Evolutionary conservation across 2,113 vertebrate genomes (phyloP).

Genomic region (Atherinomorus stipes): DNA sequence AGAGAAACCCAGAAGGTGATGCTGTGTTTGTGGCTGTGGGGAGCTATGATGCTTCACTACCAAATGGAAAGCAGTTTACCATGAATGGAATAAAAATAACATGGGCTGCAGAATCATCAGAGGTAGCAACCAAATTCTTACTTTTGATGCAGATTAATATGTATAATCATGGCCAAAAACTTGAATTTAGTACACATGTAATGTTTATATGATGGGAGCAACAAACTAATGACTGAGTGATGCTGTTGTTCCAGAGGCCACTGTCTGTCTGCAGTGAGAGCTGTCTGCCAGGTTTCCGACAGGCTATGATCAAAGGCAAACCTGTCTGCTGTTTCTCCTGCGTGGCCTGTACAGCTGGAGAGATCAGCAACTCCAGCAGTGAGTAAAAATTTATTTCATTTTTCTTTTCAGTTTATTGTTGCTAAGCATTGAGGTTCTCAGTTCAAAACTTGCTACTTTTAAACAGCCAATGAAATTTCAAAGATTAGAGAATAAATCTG

Average conservation of each 20-base stretch:
- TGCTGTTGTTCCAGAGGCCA: constrained; percentile 74
- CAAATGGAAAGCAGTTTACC: constrained; percentile 70
- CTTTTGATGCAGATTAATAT: no score
- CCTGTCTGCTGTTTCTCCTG: constrained; percentile 85
- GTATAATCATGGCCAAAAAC: no score
- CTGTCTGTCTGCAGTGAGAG: constrained; percentile 82
- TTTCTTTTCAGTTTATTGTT: no score
- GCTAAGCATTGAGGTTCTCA: no score
- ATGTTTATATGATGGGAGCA: no score
- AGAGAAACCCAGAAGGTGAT: constrained; percentile 70
- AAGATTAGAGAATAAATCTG: no score
- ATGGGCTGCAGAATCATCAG: constrained; percentile 69
- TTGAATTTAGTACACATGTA: no score
- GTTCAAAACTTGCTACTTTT: no score
- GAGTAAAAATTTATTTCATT: constrained; percentile 26
- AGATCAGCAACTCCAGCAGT: constrained; percentile 82
- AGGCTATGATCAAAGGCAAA: constrained; percentile 80
- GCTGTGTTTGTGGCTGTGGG: constrained; percentile 76
- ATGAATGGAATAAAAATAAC: constrained; percentile 72
- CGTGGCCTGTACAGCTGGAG: constrained; percentile 80
- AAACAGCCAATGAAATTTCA: no score
- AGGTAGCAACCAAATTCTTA: constrained; percentile 43
- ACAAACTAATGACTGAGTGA: background rate
- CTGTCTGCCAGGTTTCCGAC: constrained; percentile 80
- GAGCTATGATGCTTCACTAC: constrained; percentile 78